Conservation (phyloP, 1,140 invertebrate species). For the Aporrectodea caliginosa region DNA sequence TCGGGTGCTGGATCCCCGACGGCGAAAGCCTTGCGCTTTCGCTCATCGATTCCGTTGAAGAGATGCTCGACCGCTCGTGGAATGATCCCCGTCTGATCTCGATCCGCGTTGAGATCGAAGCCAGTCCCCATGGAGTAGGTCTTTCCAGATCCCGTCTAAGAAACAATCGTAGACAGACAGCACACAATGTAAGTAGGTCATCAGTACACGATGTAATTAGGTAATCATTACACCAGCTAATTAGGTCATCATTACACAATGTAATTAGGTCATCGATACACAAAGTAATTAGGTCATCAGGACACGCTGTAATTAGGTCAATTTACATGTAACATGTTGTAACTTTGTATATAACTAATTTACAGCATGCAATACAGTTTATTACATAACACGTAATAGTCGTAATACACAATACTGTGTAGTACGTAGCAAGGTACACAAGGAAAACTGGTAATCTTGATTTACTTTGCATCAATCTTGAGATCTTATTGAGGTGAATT, state of each 20-base stretch:
- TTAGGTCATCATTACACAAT: background rate
- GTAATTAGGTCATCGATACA: slow-evolving; percentile 11
- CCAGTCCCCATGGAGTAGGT: slow-evolving; percentile 99
- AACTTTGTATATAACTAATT: no score
- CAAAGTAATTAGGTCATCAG: no score
- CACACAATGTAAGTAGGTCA: background rate
- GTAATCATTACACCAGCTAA: background rate
- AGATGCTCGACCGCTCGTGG: slow-evolving; percentile 57
- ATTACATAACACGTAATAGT: no score
- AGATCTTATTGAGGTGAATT: no score
- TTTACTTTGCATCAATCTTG: no score
- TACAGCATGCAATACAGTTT: no score
- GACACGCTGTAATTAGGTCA: no score
- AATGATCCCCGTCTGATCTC: slow-evolving; percentile 55
- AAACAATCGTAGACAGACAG: slow-evolving; percentile 13
- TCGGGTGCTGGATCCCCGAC: slow-evolving; percentile 50
- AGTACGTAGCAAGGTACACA: no score
- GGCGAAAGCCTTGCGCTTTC: slow-evolving; percentile 54
- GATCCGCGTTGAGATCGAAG: slow-evolving; percentile 71
- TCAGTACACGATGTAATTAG: background rate
- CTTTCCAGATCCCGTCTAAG: slow-evolving; percentile 69
- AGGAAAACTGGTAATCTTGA: no score
- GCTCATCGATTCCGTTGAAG: slow-evolving; percentile 64
- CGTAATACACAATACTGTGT: no score
- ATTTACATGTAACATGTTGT: no score